Percentiles rank a stretch among this genome's conserved stretches.
phyloP scores from a whole-genome alignment of 64 coral and sea anemone genomes.

The Dendronephthya gigantea region DNA sequence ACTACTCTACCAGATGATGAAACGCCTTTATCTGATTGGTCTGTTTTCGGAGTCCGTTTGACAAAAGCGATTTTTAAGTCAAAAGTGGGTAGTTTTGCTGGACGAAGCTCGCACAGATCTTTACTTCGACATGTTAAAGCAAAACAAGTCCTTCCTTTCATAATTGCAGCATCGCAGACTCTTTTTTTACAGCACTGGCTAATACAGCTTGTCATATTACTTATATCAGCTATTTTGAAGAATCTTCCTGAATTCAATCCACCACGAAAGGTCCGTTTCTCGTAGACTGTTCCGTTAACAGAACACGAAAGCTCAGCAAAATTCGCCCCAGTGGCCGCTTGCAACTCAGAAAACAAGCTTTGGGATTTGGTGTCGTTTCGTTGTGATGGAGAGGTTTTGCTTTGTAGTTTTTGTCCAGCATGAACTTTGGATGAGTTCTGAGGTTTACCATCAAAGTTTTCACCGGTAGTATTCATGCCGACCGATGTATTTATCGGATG shows the following conservation, averaged over 20 bases:
- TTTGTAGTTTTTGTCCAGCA: background rate
- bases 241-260: constrained; percentile 67
- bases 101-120: constrained; percentile 50
- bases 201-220: constrained; percentile 54
- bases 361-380: background rate
- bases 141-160: constrained; percentile 78
- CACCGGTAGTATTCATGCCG: background rate
- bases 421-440: background rate
- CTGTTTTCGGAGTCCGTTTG: constrained; percentile 28
- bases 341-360: background rate
- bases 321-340: background rate
- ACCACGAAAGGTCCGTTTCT: constrained; percentile 62
- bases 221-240: constrained; percentile 48
- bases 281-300: constrained; percentile 53
- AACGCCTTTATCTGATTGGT: background rate
- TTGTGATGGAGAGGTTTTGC: background rate
- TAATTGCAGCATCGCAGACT: constrained; percentile 73
- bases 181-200: constrained; percentile 55
- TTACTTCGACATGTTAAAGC: constrained; percentile 44
- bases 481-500: background rate
- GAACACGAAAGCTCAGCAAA: background rate
- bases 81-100: constrained; percentile 56
- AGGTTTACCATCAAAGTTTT: background rate
- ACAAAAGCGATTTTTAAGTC: constrained; percentile 66
- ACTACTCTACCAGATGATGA: constrained; percentile 17